Base-by-base conservation (phyloP, 2,113 vertebrate species). In the Mormyrus lacerda region DNA sequence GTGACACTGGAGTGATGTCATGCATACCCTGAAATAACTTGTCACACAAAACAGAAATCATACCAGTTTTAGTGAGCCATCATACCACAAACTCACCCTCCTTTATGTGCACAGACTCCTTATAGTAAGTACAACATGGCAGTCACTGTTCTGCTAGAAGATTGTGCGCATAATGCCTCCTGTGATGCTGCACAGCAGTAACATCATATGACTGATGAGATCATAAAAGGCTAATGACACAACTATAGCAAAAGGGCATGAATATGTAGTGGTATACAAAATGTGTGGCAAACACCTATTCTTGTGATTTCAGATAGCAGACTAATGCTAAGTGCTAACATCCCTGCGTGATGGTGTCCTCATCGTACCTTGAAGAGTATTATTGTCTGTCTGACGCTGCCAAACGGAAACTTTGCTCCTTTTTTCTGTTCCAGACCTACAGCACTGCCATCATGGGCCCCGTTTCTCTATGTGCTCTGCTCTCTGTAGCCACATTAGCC, bases 401-500 rank as follows among this genome's bases (percentile, higher is more conserved):
- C 27, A 6, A 79, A 17, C 0, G 35, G 31, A 42, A 79, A 79
- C 35, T 47, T n/a, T n/a, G 19, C 19, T 45, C 24, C 88, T 1
- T 88, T 87, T 90, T 89, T 91, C 35, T 27, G 4, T 93, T 92
- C 82, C 93, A 97, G 97, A 94, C 93, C 92, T 94, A 94, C 93
- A 91, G 92, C 92, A 88, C 91, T 92, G 94, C 91, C 92, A 96
- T 90, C 92, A 99, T 99, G 98, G 96, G 95, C 93, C 93, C 91
- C 53, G 48, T 93, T 91, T 92, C 96, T 42, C 92, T 97, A 90
- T 94, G 95, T 86, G 89, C 97, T 91, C 88, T 97, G 86, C 89
- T 97, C 91, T 95, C 95, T 88, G 83, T 95, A 89, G 92, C 94
- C 39, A 90, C 94, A 35, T 94, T 97, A 92, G 89, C 92, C 89